Percentiles rank a stretch among this genome's conserved stretches.
Evolutionary conservation across 2,888 invertebrate species (phyloP).

Genomic region (Hirudinaria manillensis): DNA sequence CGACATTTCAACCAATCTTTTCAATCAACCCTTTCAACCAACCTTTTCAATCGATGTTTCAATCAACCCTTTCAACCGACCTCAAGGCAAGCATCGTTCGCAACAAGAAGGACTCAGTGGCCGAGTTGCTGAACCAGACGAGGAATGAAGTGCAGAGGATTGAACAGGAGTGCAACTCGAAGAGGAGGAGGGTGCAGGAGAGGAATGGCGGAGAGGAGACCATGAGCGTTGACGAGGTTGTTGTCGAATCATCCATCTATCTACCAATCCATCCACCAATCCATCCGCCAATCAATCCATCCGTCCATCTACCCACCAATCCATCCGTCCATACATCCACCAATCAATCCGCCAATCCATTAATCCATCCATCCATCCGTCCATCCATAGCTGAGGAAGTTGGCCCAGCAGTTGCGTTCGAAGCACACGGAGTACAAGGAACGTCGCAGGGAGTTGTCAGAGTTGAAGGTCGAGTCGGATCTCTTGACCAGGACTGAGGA

Average conservation of each 20-base stretch:
- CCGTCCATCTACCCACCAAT: slow-evolving; percentile 30
- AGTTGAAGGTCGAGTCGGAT: slow-evolving; percentile 70
- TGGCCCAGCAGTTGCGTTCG: slow-evolving; percentile 72
- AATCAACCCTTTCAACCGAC: not conserved
- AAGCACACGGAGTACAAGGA: slow-evolving; percentile 77
- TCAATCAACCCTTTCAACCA: not conserved
- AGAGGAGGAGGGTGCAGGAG: slow-evolving; percentile 20
- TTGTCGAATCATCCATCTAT: slow-evolving; percentile 10
- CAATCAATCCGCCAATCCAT: not conserved
- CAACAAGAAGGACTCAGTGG: slow-evolving; percentile 25
- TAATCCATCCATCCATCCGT: too few relatives aligned
- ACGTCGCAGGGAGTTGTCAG: slow-evolving; percentile 69
- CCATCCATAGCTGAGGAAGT: slow-evolving; percentile 66
- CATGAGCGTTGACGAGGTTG: not conserved
- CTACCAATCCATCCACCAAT: too few relatives aligned
- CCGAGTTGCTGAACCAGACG: slow-evolving; percentile 9
- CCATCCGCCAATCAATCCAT: slow-evolving; percentile 34
- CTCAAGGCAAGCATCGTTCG: slow-evolving; percentile 24
- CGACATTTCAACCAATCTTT: too few relatives aligned
- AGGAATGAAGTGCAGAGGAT: slow-evolving; percentile 1
- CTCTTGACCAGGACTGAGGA: slow-evolving; percentile 71
- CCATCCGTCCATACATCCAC: slow-evolving; percentile 35
- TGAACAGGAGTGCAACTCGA: slow-evolving; percentile 6
- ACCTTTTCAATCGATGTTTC: not conserved
- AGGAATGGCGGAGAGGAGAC: not conserved